Evolutionary conservation across 64 coral and sea anemone species (phyloP), one percentile per base, ranked within the genome.

Genomic region (Montipora foliosa): DNA sequence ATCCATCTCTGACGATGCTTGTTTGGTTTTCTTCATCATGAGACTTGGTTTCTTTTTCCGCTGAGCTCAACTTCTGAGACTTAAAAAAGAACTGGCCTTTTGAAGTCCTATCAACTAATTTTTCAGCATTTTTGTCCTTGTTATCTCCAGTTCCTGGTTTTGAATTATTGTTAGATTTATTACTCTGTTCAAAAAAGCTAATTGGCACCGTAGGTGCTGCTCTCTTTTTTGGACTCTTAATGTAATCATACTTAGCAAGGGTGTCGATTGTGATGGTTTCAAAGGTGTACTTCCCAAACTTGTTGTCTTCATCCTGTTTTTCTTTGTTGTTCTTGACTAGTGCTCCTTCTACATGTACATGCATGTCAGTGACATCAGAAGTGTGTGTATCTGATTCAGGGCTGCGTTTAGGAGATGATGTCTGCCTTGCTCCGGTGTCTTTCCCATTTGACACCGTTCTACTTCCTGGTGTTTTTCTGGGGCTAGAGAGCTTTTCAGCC

Each of bases 251-350:
- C 82, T 97, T 97, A 8, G 96, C 96, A 49, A 97, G 83, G 15
- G 96, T 97, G 21, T 97, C 96, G 49, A 97, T 97, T 4, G 96
- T 97, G 13, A 97, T 93, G 44, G 96, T 97, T 21, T 95, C 93
- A 89, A 97, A 97, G 11, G 93, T 94, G 88, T 97, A 97, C 49
- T 97, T 97, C 5, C 60, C 84, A 58, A 70, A 51, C 37, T 79
- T 84, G 17, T 77, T 64, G 15, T 77, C 11, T 46, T 24, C 47
- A 20, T 29, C 90, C 22, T 59, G 37, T 49, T 86, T 71, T 11
- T 86, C 82, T 24, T 70, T 15, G 6, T 86, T 86, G 44, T 16
- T 95, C 20, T 69, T 90, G 3, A 74, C 76, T 3, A n/a, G 58
- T 48, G 55, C 70, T 72, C 49, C 53, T 5, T 60, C 59, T 50